Conservation (phyloP, 2,797 vertebrate species). For the Acanthurus lineatus region DNA sequence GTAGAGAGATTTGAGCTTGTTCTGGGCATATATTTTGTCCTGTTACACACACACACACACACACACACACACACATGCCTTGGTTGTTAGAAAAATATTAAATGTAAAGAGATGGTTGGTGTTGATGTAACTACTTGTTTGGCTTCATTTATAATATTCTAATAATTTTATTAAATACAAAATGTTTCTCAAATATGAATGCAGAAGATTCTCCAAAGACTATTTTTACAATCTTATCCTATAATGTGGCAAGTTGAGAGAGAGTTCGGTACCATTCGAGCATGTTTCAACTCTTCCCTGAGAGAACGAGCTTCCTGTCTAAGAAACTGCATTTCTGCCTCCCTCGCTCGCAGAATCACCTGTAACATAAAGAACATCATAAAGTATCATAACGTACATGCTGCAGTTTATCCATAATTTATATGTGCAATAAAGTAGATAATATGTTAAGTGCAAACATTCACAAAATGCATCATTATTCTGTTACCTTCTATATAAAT, state of each 20-base stretch:
- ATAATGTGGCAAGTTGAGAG: neutral
- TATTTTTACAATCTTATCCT: too few species aligned
- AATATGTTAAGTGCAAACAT: neutral
- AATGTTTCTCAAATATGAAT: too few species aligned
- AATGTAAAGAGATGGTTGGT: too few species aligned
- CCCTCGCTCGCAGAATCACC: constrained; percentile 92
- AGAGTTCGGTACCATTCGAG: constrained; percentile 86
- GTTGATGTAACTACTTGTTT: too few species aligned
- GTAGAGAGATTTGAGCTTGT: constrained; percentile 91
- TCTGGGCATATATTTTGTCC: constrained; percentile 90
- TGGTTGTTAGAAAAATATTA: too few species aligned
- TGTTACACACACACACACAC: constrained; percentile 73
- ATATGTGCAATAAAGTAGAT: neutral
- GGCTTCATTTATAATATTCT: neutral
- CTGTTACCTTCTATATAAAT: neutral
- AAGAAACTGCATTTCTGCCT: constrained; percentile 94
- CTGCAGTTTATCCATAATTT: neutral
- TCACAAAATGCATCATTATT: neutral
- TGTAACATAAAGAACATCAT: constrained; percentile 62
- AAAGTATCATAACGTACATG: too few species aligned
- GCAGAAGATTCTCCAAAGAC: neutral
- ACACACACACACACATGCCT: neutral
- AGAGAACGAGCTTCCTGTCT: constrained; percentile 93
- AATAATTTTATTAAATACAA: too few species aligned
- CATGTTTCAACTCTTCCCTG: constrained; percentile 91